phyloP scores from a whole-genome alignment of 1,140 invertebrate species.

The Cyrtorhinus lividipennis region DNA sequence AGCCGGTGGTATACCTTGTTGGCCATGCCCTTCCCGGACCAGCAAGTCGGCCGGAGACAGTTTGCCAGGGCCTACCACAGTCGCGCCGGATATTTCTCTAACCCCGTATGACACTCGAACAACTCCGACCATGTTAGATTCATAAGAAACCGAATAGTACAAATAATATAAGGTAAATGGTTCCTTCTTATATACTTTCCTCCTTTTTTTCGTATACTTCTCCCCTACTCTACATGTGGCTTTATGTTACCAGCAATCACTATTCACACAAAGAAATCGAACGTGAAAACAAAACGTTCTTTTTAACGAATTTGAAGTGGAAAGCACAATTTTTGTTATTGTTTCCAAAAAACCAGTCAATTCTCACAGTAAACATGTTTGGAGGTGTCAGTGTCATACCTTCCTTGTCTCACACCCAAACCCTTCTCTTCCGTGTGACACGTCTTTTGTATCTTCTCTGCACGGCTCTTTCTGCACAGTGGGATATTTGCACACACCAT shows the following conservation, averaged over 20 bases:
- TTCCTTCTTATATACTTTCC: conserved; percentile 2
- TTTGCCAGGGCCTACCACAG: conserved; percentile 57
- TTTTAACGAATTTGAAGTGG: background rate
- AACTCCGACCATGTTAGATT: conserved; percentile 2
- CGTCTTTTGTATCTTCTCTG: background rate
- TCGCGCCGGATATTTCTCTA: conserved; percentile 72
- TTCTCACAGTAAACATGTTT: conserved; percentile 12
- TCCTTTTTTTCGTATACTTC: too few species aligned
- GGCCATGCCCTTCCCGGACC: conserved; percentile 79
- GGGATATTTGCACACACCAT: background rate
- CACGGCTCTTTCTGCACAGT: background rate
- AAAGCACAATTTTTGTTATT: background rate
- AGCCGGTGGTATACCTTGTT: conserved; percentile 76
- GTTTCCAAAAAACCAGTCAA: background rate
- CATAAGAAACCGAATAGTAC: conserved; percentile 17
- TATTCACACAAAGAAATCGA: background rate
- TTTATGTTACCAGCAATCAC: background rate
- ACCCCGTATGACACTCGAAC: conserved; percentile 33
- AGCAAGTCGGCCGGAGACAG: conserved; percentile 70
- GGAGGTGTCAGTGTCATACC: conserved; percentile 19
- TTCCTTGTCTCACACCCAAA: conserved; percentile 2
- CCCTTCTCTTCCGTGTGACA: background rate
- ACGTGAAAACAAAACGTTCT: background rate
- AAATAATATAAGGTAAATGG: conserved; percentile 14
- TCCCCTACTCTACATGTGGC: background rate